A percentile compares a stretch with the other conserved stretches of the same genome.
phyloP scores from a whole-genome alignment of 1,140 invertebrate genomes.

The Pseudomyrmex pallidus region DNA sequence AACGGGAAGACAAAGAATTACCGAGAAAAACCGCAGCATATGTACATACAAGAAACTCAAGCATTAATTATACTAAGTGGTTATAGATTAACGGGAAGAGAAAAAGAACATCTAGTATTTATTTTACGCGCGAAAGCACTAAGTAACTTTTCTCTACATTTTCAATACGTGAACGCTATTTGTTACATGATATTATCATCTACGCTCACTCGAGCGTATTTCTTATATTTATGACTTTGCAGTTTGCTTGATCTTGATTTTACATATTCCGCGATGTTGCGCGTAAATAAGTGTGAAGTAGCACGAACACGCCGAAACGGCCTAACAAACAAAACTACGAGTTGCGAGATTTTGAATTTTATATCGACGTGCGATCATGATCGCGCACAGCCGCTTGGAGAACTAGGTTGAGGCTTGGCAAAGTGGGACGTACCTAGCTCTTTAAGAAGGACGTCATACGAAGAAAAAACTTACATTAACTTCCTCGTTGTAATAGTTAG shows the following conservation, averaged over 20 bases:
- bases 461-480: constrained; percentile 46
- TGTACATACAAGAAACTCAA: too few relatives aligned
- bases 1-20: background rate
- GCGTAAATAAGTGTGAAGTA: background rate
- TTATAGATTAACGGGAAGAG: too few relatives aligned
- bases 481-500: constrained; percentile 24
- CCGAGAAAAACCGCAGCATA: too few relatives aligned
- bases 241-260: background rate
- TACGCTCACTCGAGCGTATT: background rate
- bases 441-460: constrained; percentile 52
- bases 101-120: too few relatives aligned
- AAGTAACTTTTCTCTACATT: too few relatives aligned
- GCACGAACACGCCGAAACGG: constrained; percentile 2
- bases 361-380: constrained; percentile 43
- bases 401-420: constrained; percentile 52
- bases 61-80: too few relatives aligned
- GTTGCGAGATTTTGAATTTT: constrained; percentile 52
- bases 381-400: constrained; percentile 39
- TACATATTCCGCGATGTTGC: constrained; percentile 1
- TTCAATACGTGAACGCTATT: too few relatives aligned
- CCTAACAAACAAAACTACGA: constrained; percentile 15
- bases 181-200: background rate
- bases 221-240: background rate
- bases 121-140: too few relatives aligned
- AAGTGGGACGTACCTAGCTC: constrained; percentile 38